Conservation (phyloP, 2,797 vertebrate genomes). For the Dendrocincla fuliginosa region DNA sequence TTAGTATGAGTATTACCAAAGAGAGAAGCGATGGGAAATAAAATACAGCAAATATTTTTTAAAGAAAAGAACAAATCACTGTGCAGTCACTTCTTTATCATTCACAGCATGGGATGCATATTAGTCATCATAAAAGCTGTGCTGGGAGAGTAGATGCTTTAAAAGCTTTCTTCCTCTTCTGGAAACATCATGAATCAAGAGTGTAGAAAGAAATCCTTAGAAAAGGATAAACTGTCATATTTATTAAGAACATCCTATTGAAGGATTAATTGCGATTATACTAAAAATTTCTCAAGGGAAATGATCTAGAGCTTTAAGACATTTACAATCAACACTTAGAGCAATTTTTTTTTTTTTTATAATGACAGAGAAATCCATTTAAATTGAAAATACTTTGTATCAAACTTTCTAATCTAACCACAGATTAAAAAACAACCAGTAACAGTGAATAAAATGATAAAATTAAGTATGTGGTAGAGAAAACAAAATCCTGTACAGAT, state of each 20-base stretch:
- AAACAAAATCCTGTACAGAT: not conserved
- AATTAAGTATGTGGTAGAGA: conserved; percentile 4
- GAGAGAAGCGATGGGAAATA: conserved; percentile 22
- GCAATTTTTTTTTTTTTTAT: conserved; percentile 44
- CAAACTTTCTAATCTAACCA: conserved; percentile 54
- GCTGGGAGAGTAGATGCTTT: not conserved
- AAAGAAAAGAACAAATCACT: conserved; percentile 39
- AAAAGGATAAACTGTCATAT: conserved; percentile 66
- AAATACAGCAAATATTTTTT: conserved; percentile 36
- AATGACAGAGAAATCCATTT: conserved; percentile 55
- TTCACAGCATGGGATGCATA: conserved; percentile 32
- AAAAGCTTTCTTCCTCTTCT: conserved; percentile 67
- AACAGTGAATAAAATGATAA: conserved; percentile 53
- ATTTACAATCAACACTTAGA: conserved; percentile 59
- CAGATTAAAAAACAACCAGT: conserved; percentile 32
- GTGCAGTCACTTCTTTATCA: conserved; percentile 34
- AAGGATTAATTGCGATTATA: conserved; percentile 69
- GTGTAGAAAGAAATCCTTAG: conserved; percentile 50
- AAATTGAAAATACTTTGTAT: conserved; percentile 52
- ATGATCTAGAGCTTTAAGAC: conserved; percentile 29
- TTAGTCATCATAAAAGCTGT: conserved; percentile 59
- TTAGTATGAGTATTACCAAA: conserved; percentile 51
- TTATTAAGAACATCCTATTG: conserved; percentile 70
- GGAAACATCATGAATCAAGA: conserved; percentile 48
- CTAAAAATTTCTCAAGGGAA: conserved; percentile 63